These are phyloP conservation scores for Pristionchus arcanus DNA, from an alignment of 2,888 invertebrate genomes.

Conservation along the genomic window DNA sequence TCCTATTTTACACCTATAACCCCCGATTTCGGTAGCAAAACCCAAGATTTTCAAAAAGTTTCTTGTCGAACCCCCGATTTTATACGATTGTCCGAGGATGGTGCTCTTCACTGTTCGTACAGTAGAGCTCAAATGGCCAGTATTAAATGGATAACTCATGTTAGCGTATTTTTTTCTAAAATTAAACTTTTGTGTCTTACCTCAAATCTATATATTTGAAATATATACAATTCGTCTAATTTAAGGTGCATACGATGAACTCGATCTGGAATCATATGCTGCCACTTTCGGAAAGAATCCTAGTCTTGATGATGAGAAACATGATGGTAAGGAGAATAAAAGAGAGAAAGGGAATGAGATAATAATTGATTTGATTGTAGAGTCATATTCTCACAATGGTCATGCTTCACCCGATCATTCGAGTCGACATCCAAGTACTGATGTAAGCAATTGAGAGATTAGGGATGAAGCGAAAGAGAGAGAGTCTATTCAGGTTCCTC, in stretches of 20 bases:
- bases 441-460: background rate
- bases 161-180: too few relatives aligned
- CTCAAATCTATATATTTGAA: too few relatives aligned
- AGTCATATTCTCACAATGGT: background rate
- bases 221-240: too few relatives aligned
- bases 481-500: constrained; percentile 36
- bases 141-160: too few relatives aligned
- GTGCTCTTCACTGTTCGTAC: too few relatives aligned
- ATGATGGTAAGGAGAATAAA: constrained; percentile 1
- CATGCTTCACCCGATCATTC: constrained; percentile 51
- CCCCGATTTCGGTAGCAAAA: too few relatives aligned
- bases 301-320: constrained; percentile 56
- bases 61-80: too few relatives aligned
- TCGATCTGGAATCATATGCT: constrained; percentile 69
- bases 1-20: too few relatives aligned
- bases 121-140: too few relatives aligned
- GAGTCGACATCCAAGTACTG: constrained; percentile 52
- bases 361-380: constrained; percentile 18
- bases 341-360: background rate
- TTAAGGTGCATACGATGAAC: constrained; percentile 76
- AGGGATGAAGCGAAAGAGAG: background rate
- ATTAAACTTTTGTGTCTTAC: too few relatives aligned
- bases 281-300: constrained; percentile 59
- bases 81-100: too few relatives aligned
- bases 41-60: too few relatives aligned